Conservation (phyloP, 1,140 invertebrate species). For the Neodiprion virginianus region DNA sequence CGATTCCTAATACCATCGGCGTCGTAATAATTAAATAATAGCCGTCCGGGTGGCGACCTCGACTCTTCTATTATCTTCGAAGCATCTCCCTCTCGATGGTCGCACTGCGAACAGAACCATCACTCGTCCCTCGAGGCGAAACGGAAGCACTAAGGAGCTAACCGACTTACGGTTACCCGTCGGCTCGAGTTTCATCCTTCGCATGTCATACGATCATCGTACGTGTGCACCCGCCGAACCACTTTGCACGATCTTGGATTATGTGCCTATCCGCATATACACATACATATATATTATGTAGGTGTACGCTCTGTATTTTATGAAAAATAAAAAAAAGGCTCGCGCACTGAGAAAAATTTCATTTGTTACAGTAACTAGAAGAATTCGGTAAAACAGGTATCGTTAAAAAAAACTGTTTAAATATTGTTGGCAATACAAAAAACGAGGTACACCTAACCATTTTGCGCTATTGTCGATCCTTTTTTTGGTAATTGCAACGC, state of each 20-base stretch:
- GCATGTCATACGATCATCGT: constrained; percentile 4
- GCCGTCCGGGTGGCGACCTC: constrained; percentile 43
- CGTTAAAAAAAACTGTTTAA: too few species aligned
- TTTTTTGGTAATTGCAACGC: too few species aligned
- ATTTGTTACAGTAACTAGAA: too few species aligned
- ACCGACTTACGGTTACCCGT: constrained; percentile 48
- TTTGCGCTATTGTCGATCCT: too few species aligned
- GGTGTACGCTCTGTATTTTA: not conserved
- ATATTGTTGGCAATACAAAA: too few species aligned
- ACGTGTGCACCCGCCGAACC: not conserved
- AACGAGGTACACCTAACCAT: too few species aligned
- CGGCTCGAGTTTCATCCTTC: not conserved
- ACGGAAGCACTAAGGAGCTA: constrained; percentile 57
- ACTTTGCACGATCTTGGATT: constrained; percentile 5
- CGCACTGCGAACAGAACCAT: constrained; percentile 35
- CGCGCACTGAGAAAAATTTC: too few species aligned
- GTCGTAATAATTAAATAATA: constrained; percentile 59
- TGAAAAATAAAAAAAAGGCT: too few species aligned
- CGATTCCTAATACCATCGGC: constrained; percentile 58
- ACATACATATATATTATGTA: not conserved
- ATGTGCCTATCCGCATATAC: constrained; percentile 8
- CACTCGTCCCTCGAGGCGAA: constrained; percentile 48
- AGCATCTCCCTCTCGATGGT: not conserved
- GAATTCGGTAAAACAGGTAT: too few species aligned
- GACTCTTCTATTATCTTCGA: not conserved